Base-by-base conservation (phyloP, 2,888 invertebrate species). In the Andricus curvator region DNA sequence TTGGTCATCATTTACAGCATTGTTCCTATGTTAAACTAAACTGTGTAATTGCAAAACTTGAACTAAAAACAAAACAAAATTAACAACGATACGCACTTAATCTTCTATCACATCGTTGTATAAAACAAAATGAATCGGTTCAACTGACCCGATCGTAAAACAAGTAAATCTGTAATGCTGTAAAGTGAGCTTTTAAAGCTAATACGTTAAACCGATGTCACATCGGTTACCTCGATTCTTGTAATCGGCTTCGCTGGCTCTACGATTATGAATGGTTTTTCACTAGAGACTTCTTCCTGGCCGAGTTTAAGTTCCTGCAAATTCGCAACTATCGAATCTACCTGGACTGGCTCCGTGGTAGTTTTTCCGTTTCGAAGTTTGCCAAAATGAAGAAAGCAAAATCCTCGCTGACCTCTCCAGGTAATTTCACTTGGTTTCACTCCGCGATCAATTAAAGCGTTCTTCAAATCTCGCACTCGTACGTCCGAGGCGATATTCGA, bases 381-480 rank as follows among this genome's bases (percentile, higher is more conserved):
- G 86, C 95, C 95, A 93, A 96, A 97, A 91, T 97, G 96, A 86
- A 97, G 93, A 88, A 95, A 96, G 89, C 96, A 96, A 91, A 95
- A 95, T 78, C 96, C 96, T 80, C 94, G 86, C 25, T 88, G 84
- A 13, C 89, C 93, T 85, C 92, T 93, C 97, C 97, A 97, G 78
- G 95, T 95, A 92, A 97, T 97, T 84, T 96, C 95, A 86, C 95
- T 95, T 8, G 97, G 97, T 89, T 96, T 96, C 80, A 97, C 96
- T 68, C 96, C 96, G 86, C 96, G 95, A 88, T 96, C 96, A 65
- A 94, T 94, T 51, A 97, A 93, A 56, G 96, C 97, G 77, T 95
- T 94, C 90, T 97, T 97, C 87, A 97, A 92, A 89, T 97, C 96
- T 74, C 96, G 95, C 13, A 97, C 95, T 83, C 96, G 94, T 17